A percentile compares a stretch with the other conserved stretches of the same genome.
Conservation (phyloP, 2,888 invertebrate genomes). For the Antheraea yamamai region DNA sequence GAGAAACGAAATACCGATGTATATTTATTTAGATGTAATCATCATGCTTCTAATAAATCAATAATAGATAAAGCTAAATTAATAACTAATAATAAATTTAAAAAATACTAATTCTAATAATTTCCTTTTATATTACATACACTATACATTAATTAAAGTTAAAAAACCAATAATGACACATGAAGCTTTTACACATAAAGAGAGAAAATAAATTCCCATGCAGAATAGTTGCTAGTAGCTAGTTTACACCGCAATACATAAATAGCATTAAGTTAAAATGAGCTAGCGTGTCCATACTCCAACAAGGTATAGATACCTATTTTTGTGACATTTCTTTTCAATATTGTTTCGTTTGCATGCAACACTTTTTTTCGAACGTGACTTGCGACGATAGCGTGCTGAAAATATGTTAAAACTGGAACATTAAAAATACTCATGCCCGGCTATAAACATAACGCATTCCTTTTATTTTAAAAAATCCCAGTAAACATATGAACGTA, state of each 20-base stretch:
- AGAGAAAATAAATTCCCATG: too few relatives aligned
- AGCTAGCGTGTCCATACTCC: slow-evolving; percentile 10
- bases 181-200: background rate
- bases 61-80: background rate
- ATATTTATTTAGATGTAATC: background rate
- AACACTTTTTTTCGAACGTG: slow-evolving; percentile 76
- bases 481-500: too few relatives aligned
- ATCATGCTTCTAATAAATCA: background rate
- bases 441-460: slow-evolving; percentile 9
- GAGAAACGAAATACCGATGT: background rate
- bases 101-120: background rate
- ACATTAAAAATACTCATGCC: slow-evolving; percentile 16
- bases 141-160: too few relatives aligned
- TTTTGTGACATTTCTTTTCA: slow-evolving; percentile 73
- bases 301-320: slow-evolving; percentile 58
- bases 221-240: background rate
- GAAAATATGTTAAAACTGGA: slow-evolving; percentile 45
- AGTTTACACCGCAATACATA: background rate
- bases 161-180: background rate
- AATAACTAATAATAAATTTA: background rate
- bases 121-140: background rate
- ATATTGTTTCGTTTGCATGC: slow-evolving; percentile 71
- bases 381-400: slow-evolving; percentile 73
- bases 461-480: background rate
- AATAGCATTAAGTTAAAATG: background rate